Percentiles rank a stretch among this genome's conserved stretches.
Conservation (phyloP, 2,888 invertebrate genomes). For the Spodoptera picta region DNA sequence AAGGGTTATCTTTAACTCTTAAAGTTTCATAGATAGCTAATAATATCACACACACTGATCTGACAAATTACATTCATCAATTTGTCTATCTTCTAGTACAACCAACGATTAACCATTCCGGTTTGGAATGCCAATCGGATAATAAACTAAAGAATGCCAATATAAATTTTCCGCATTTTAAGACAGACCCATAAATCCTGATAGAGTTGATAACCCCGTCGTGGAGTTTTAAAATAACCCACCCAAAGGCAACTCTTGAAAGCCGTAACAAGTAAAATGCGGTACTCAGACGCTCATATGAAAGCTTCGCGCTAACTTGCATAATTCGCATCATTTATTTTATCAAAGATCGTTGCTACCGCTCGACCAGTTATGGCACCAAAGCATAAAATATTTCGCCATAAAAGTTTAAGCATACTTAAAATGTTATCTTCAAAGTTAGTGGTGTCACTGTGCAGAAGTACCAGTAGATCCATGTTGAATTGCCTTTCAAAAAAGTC, state of each 20-base stretch:
- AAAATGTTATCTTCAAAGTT: slow-evolving; percentile 51
- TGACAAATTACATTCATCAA: slow-evolving; percentile 32
- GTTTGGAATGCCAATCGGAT: slow-evolving; percentile 53
- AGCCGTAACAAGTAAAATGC: slow-evolving; percentile 44
- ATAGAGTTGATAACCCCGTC: slow-evolving; percentile 53
- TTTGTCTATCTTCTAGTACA: slow-evolving; percentile 28
- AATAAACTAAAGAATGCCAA: slow-evolving; percentile 46
- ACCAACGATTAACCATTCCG: slow-evolving; percentile 39
- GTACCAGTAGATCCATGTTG: slow-evolving; percentile 8
- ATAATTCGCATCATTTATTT: slow-evolving; percentile 57
- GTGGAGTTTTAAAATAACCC: slow-evolving; percentile 56
- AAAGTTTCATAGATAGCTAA: too few relatives aligned
- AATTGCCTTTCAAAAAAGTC: slow-evolving; percentile 1
- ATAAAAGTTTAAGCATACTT: slow-evolving; percentile 58
- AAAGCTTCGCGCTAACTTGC: slow-evolving; percentile 49
- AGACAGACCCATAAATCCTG: slow-evolving; percentile 51
- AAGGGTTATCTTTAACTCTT: too few relatives aligned
- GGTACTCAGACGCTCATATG: slow-evolving; percentile 37
- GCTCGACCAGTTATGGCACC: slow-evolving; percentile 52
- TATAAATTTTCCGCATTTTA: slow-evolving; percentile 50
- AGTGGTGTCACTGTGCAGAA: slow-evolving; percentile 17
- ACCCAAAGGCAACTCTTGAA: slow-evolving; percentile 32
- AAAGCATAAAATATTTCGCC: slow-evolving; percentile 55
- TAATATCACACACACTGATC: background rate
- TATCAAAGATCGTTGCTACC: slow-evolving; percentile 53